A percentile compares a stretch with the other conserved stretches of the same genome.
phyloP scores from a whole-genome alignment of 2,113 vertebrate genomes.

The Murina feae region DNA sequence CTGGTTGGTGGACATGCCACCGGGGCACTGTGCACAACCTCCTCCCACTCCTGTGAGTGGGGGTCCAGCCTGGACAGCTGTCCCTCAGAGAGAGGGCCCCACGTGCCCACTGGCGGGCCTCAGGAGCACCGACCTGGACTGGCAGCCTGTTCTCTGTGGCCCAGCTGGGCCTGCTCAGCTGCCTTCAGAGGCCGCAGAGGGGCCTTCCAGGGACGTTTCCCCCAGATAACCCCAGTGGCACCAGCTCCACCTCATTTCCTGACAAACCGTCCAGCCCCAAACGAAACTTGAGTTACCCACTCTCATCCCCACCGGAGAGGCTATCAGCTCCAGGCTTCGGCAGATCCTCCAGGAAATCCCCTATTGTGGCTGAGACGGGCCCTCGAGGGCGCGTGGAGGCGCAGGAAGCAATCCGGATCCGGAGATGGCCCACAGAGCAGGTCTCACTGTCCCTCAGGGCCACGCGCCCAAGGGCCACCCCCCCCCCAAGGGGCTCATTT shows the following conservation, averaged over 20 bases:
- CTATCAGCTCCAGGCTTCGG: slow-evolving; percentile 70
- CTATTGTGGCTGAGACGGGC: slow-evolving; percentile 73
- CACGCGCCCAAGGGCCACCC: rapidly evolving
- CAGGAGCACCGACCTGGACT: rapidly evolving
- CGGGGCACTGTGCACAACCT: not conserved
- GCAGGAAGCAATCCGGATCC: slow-evolving; percentile 73
- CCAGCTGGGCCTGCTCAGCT: not conserved
- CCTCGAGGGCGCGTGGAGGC: slow-evolving; percentile 48
- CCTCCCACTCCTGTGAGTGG: rapidly evolving
- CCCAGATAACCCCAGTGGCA: slow-evolving; percentile 57
- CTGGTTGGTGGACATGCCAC: rapidly evolving
- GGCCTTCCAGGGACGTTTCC: slow-evolving; percentile 61
- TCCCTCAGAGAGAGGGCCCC: not conserved
- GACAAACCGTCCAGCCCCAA: slow-evolving; percentile 57
- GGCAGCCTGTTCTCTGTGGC: too few species aligned
- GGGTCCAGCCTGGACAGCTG: not conserved
- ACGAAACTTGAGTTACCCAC: slow-evolving; percentile 75
- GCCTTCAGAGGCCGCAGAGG: slow-evolving; percentile 50
- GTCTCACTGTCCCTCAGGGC: not conserved
- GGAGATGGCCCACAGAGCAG: slow-evolving; percentile 50
- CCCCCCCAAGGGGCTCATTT: rapidly evolving
- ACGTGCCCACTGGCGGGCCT: not conserved
- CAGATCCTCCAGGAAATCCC: slow-evolving; percentile 77
- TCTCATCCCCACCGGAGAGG: slow-evolving; percentile 70
- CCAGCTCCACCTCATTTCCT: slow-evolving; percentile 56